Base-by-base conservation (phyloP, 2,113 vertebrate species). In the Lampris incognitus region DNA sequence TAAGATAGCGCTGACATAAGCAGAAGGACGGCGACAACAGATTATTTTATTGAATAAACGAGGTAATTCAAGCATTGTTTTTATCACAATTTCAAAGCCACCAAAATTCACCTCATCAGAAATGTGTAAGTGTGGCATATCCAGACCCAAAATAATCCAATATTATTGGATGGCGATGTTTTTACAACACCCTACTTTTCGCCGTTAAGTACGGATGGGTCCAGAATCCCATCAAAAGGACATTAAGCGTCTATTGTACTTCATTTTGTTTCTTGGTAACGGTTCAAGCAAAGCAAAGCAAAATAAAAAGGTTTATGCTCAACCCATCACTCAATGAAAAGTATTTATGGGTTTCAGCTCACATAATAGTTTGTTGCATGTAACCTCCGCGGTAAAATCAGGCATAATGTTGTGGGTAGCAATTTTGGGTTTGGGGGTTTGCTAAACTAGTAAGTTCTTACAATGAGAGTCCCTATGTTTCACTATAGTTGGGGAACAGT, bases 381-480 rank as follows among this genome's bases (percentile, higher is more conserved):
- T 82, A 79, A 88, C 85, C 81, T 81, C 72, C 11, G 73, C 6
- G 79, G 70, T 82, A 24, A 78, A 83, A 81, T 86, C 84, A 79
- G 79, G 67, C 49, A 42, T 78, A 65, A 86, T 87, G 88, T 82
- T 81, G 85, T 72, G 81, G 81, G 86, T 9, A 46, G 81, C 78
- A 76, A 78, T 87, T 89, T 83, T 76, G 83, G 88, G 81, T 91
- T 89, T 36, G 66, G 57, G 38, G 5, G 44, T 69, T 66, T 51
- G 62, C 4, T 6, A 1, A 63, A 77, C 13, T 1, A 70, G 69
- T n/a, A 52, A 66, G 73, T 82, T 76, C 76, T 88, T 81, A 80
- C 69, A 72, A 69, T 0, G 66, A 70, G 1, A 65, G 64, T 49
- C 77, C 66, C 76, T 48, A 13, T 39, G 55, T 76, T 56, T 46